These are phyloP conservation scores for Oscheius myriophilus DNA, from an alignment of 2,888 invertebrate genomes.

Conservation along the genomic window DNA sequence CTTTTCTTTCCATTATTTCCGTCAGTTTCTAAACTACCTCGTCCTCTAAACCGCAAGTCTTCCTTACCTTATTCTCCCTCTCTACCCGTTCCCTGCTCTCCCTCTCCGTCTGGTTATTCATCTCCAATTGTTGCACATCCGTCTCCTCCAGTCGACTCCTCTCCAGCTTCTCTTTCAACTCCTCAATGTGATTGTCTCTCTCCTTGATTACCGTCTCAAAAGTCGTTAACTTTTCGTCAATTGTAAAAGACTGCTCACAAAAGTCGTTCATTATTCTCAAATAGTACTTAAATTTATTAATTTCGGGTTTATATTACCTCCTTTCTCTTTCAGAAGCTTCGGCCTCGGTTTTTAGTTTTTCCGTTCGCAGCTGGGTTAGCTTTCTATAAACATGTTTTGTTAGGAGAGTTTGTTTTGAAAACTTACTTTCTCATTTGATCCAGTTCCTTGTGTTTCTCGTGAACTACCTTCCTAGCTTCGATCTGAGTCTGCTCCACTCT, in stretches of 20 bases:
- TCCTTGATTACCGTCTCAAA: slow-evolving; percentile 25
- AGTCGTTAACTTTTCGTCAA: slow-evolving; percentile 16
- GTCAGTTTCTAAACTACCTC: slow-evolving; percentile 9
- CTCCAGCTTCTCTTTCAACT: slow-evolving; percentile 20
- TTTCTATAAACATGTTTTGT: background rate
- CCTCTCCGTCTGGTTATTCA: slow-evolving; percentile 15
- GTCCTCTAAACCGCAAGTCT: no score
- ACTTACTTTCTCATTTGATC: slow-evolving; percentile 16
- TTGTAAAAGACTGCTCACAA: slow-evolving; percentile 23
- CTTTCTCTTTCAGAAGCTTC: slow-evolving; percentile 11
- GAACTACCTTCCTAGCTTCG: slow-evolving; percentile 8
- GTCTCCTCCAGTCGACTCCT: slow-evolving; percentile 23
- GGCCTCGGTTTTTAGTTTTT: slow-evolving; percentile 2
- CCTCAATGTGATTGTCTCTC: slow-evolving; percentile 22
- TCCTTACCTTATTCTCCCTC: background rate
- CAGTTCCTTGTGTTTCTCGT: slow-evolving; percentile 19
- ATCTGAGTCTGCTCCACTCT: slow-evolving; percentile 14
- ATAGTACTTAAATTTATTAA: no score
- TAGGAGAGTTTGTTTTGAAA: background rate
- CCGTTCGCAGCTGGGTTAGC: slow-evolving; percentile 4
- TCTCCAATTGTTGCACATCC: slow-evolving; percentile 7
- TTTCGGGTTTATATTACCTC: background rate
- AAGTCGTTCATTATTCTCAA: slow-evolving; percentile 8
- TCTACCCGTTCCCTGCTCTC: slow-evolving; percentile 18
- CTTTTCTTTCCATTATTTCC: slow-evolving; percentile 14